Evolutionary conservation across 1,140 invertebrate genomes (phyloP), one percentile per base, ranked within the genome.

Genomic region (Penaeus japonicus): DNA sequence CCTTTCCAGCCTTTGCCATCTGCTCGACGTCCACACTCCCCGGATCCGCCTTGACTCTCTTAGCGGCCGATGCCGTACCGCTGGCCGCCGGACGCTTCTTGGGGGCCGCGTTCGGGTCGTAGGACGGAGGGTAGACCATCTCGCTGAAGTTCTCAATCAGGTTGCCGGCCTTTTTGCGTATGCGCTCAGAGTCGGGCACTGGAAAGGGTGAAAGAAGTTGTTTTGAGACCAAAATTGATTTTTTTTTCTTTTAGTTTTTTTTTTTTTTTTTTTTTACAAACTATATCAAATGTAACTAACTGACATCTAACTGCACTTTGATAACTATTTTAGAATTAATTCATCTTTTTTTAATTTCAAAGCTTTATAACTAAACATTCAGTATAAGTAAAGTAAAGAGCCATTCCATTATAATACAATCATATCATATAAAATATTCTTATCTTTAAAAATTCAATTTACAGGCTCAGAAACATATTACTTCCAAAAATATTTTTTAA

Each of bases 11-110:
- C 53, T 92, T 89, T 15, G 93, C 92, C n/a, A 92, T 85, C 83
- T 91, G 90, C 7, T 93, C 93, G 55, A 93, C 93, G 87, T 92
- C 91, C 87, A 93, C 92, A 70, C 91, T 91, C 85, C 93, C 92
- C 24, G 91, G 91, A 59, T 92, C 92, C 35, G 92, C 91, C 89
- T 93, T 91, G 73, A 93, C 93, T 89, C 92, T 92, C 93, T 75
- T 87, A 82, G 73, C 22, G 27, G 22, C 82, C 54, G 87, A 0
- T 18, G 35, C 53, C 32, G 17, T 18, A 18, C 54, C 55, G 27
- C 57, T 54, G 0, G 77, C 3, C n/a, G 85, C 22, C 32, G 85
- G 75, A n/a, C 62, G 54, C 77, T 81, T 87, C 27, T 82, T 87
- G 53, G 32, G 27, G 30, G 73, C 27, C 3, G 30, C 17, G 10